Conservation (phyloP, 2,113 vertebrate genomes). For the Corythaeola cristata region DNA sequence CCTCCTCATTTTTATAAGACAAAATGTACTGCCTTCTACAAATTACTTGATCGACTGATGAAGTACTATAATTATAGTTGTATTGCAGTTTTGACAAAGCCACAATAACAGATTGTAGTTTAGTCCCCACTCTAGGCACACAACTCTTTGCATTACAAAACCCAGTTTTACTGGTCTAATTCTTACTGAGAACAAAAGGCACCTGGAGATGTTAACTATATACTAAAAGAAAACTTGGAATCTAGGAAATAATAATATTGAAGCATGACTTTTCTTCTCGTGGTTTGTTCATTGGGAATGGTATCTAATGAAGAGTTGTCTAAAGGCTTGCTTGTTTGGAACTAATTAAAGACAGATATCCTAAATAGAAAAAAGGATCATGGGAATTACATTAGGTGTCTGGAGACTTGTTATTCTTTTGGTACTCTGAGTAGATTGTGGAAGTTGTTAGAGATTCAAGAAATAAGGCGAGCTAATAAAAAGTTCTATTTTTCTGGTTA, state of each 20-base stretch:
- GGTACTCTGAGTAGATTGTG: constrained; percentile 71
- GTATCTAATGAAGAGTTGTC: constrained; percentile 72
- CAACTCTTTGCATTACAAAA: constrained; percentile 74
- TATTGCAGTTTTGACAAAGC: constrained; percentile 69
- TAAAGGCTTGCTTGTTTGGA: constrained; percentile 76
- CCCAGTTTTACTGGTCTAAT: constrained; percentile 70
- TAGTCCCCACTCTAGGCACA: constrained; percentile 59
- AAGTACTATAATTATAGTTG: constrained; percentile 72
- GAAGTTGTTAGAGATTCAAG: constrained; percentile 66
- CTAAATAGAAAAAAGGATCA: constrained; percentile 79
- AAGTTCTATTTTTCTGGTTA: constrained; percentile 63
- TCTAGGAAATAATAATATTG: constrained; percentile 69
- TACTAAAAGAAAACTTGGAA: constrained; percentile 72
- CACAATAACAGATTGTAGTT: constrained; percentile 71
- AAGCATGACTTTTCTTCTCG: constrained; percentile 61
- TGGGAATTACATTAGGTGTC: constrained; percentile 79
- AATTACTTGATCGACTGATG: constrained; percentile 74
- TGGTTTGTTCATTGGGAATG: constrained; percentile 70
- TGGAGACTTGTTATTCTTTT: constrained; percentile 71
- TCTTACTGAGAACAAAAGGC: constrained; percentile 70
- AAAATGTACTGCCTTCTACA: constrained; percentile 73
- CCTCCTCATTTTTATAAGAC: constrained; percentile 74
- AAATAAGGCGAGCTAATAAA: constrained; percentile 70
- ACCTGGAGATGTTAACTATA: constrained; percentile 75
- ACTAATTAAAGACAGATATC: constrained; percentile 82